Evolutionary conservation across 2,113 vertebrate species (phyloP).

Genomic region (Gymnogyps californianus): DNA sequence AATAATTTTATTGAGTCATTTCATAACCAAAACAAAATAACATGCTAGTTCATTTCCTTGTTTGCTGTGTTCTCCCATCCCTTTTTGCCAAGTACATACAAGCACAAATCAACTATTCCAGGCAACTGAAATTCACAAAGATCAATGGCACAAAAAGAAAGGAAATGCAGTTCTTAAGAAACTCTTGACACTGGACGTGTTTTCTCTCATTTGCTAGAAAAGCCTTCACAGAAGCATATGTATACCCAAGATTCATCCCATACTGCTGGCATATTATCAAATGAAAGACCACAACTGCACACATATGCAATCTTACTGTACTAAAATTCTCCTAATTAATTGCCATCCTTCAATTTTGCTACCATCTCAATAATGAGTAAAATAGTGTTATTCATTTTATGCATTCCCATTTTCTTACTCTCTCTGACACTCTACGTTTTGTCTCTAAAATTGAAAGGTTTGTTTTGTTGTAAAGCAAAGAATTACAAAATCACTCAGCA

Average conservation of each 20-base stretch:
- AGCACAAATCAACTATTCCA: neutral
- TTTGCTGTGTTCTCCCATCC: neutral
- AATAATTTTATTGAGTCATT: neutral
- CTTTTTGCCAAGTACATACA: neutral
- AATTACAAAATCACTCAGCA: neutral
- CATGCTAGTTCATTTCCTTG: neutral
- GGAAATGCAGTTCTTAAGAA: neutral
- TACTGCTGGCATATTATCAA: neutral
- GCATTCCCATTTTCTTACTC: neutral
- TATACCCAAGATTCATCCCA: neutral
- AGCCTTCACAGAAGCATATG: neutral
- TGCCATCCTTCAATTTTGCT: neutral
- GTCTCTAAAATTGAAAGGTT: neutral
- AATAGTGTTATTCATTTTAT: neutral
- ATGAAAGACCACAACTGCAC: neutral
- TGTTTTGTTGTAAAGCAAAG: neutral
- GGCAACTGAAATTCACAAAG: neutral
- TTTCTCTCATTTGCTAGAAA: neutral
- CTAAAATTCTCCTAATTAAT: neutral
- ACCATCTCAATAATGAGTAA: neutral
- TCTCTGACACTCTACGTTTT: neutral
- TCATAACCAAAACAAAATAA: neutral
- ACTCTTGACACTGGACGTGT: neutral
- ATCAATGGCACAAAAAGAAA: neutral
- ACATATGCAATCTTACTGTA: accelerated